Percentiles rank a stretch among this genome's conserved stretches.
Conservation (phyloP, 2,113 vertebrate species). For the Myotis yumanensis region DNA sequence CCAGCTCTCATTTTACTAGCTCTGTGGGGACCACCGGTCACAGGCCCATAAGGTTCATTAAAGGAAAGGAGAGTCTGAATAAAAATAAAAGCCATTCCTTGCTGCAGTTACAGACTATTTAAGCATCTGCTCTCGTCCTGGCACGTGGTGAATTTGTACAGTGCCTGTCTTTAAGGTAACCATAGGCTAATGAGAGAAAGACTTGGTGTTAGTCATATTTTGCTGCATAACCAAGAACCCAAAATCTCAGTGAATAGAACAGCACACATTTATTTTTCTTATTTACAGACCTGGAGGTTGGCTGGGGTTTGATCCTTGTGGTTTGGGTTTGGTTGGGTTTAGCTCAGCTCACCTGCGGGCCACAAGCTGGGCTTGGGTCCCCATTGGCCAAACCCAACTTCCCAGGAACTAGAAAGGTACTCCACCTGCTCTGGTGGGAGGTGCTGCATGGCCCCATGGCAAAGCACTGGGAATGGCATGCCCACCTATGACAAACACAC, state of each 20-base stretch:
- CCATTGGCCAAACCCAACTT: not conserved
- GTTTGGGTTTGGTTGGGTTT: not conserved
- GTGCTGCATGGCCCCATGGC: not conserved
- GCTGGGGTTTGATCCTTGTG: not conserved
- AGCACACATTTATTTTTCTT: not conserved
- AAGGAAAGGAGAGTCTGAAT: not conserved
- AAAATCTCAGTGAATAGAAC: not conserved
- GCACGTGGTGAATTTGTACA: not conserved
- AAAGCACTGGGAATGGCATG: fast-evolving
- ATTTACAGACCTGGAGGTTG: not conserved
- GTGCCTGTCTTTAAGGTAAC: not conserved
- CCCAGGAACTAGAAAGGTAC: not conserved
- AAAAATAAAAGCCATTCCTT: not conserved
- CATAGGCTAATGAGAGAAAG: not conserved
- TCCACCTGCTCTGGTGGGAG: not conserved
- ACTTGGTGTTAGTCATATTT: not conserved
- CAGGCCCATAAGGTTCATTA: not conserved
- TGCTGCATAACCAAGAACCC: not conserved
- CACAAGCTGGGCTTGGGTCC: not conserved
- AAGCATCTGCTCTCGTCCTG: no score
- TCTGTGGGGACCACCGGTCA: not conserved
- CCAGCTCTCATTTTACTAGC: not conserved
- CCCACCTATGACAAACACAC: fast-evolving
- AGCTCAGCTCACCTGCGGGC: not conserved
- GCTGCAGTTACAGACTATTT: not conserved